Percentiles rank a stretch among this genome's conserved stretches.
Evolutionary conservation across 1,140 invertebrate genomes (phyloP).

Genomic region (Teleopsis dalmanni): DNA sequence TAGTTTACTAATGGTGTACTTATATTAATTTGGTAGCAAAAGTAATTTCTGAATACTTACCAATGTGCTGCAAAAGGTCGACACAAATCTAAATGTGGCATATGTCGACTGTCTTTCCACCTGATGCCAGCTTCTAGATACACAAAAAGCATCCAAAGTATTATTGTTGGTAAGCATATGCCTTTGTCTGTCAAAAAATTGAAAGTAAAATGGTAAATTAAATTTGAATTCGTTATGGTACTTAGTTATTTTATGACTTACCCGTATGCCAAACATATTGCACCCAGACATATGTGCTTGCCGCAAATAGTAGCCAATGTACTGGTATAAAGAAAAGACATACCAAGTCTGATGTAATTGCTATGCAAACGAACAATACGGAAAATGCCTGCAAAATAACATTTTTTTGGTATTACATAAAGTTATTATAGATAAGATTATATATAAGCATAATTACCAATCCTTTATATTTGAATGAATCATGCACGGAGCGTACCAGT

Average conservation of each 20-base stretch:
- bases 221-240: conserved; percentile 5
- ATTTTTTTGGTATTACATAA: conserved; percentile 2
- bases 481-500: conserved; percentile 89
- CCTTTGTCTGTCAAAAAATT: conserved; percentile 64
- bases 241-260: conserved; percentile 36
- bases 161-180: conserved; percentile 88
- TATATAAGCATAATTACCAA: conserved; percentile 64
- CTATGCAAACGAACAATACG: conserved; percentile 96
- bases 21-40: too few species aligned
- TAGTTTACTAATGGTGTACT: too few species aligned
- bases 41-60: conserved; percentile 46
- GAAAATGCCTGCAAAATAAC: conserved; percentile 83
- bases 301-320: conserved; percentile 95
- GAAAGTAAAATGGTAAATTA: conserved; percentile 25
- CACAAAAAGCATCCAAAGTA: conserved; percentile 90
- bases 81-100: conserved; percentile 89
- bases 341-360: conserved; percentile 96
- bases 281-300: conserved; percentile 98
- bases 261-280: conserved; percentile 99
- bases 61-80: conserved; percentile 97
- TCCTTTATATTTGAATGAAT: conserved; percentile 98
- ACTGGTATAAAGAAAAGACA: conserved; percentile 99
- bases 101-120: conserved; percentile 76
- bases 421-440: neutral
- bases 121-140: conserved; percentile 90